Evolutionary conservation across 2,888 invertebrate species (phyloP).

Genomic region (Phortica okadai): DNA sequence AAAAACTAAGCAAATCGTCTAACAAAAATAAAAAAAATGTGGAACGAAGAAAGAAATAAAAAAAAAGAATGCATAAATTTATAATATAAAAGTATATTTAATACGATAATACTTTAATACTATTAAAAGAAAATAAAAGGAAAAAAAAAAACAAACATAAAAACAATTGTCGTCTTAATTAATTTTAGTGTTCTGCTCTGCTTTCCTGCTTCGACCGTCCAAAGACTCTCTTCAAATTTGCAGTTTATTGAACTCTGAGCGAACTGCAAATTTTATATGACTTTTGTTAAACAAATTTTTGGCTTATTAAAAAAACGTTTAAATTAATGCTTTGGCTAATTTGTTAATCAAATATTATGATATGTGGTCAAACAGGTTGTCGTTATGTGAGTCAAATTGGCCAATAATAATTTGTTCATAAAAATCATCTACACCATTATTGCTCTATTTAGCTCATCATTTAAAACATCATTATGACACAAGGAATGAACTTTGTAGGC

Average conservation of each 20-base stretch:
- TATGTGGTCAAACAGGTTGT: no score
- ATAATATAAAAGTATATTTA: slow-evolving; percentile 42
- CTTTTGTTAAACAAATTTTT: no score
- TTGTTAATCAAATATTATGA: no score
- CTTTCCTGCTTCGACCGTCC: slow-evolving; percentile 12
- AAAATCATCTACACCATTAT: no score
- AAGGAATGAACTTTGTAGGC: no score
- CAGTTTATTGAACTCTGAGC: slow-evolving; percentile 7
- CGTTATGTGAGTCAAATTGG: no score
- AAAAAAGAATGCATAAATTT: slow-evolving; percentile 38
- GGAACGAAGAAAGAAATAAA: slow-evolving; percentile 37
- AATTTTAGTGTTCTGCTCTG: slow-evolving; percentile 21
- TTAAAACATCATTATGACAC: no score
- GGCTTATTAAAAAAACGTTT: no score
- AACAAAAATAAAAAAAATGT: slow-evolving; percentile 37
- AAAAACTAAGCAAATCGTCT: slow-evolving; percentile 38
- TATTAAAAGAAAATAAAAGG: slow-evolving; percentile 58
- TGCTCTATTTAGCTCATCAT: no score
- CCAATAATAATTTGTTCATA: no score
- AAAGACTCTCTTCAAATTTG: not conserved
- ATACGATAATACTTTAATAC: slow-evolving; percentile 67
- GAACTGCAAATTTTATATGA: not conserved
- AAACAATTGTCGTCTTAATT: slow-evolving; percentile 55
- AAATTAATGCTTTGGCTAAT: no score
- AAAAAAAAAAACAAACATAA: slow-evolving; percentile 56